These are phyloP conservation scores for Varroa destructor DNA, from an alignment of 1,140 invertebrate species.

Conservation along the genomic window DNA sequence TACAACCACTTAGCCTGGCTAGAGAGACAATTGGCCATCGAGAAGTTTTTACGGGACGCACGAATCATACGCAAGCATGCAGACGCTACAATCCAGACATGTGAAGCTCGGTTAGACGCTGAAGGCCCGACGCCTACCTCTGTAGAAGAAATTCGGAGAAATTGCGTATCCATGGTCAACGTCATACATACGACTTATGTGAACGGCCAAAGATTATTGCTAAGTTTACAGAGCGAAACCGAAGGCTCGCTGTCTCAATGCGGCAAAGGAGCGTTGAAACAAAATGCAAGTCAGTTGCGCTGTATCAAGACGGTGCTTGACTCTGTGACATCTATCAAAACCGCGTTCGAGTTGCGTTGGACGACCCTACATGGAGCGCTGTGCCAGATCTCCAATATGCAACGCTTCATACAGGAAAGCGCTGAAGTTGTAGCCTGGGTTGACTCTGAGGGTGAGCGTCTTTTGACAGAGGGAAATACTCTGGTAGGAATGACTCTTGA, in stretches of 20 bases:
- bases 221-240: conserved; percentile 13
- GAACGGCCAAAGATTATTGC: conserved; percentile 12
- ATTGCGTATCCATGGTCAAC: conserved; percentile 1
- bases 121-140: conserved; percentile 14
- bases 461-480: neutral
- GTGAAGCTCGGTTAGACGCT: conserved; percentile 13
- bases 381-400: conserved; percentile 18
- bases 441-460: conserved; percentile 21
- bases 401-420: conserved; percentile 17
- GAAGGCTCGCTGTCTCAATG: conserved; percentile 8
- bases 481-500: neutral
- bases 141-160: conserved; percentile 12
- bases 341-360: conserved; percentile 14
- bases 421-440: conserved; percentile 23
- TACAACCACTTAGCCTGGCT: conserved; percentile 20
- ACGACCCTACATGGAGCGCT: conserved; percentile 6
- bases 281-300: conserved; percentile 7
- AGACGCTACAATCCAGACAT: conserved; percentile 14
- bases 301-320: conserved; percentile 8
- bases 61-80: conserved; percentile 16
- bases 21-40: conserved; percentile 11
- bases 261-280: conserved; percentile 19
- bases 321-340: neutral
- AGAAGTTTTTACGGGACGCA: conserved; percentile 19
- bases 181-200: conserved; percentile 16